Evolutionary conservation across 2,888 invertebrate genomes (phyloP), one percentile per base, ranked within the genome.

Genomic region (Dolomedes plantarius): DNA sequence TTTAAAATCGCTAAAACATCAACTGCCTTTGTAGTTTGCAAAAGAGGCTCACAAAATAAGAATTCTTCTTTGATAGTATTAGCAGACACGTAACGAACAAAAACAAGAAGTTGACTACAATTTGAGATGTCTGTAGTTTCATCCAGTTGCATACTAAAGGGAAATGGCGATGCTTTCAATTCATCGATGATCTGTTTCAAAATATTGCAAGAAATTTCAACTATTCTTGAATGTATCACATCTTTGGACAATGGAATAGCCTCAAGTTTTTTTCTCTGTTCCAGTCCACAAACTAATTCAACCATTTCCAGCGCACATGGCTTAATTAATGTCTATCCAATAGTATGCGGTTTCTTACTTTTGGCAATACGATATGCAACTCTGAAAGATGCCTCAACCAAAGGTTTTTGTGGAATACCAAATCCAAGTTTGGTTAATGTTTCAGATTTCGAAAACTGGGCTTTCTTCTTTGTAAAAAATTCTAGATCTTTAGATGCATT

Each of bases 71-170:
- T 83, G 76, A 83, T 76, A 69, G 71, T 68, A 71, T 83, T 72
- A 72, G 71, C 71, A 72, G 62, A 69, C 83, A 71, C 76, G 72
- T 83, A 83, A 69, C 36, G 71, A 76, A 83, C 76, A 76, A 83
- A 83, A 83, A 76, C 50, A 56, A 76, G 64, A 65, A 82, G 81
- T 71, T 81, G 67, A 74, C 71, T 67, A 81, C 28, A 71, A 73
- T 81, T 74, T 68, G 41, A 76, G 50, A 76, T 76, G 46, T 71
- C 65, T 93, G 93, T 89, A 92, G 93, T 41, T 92, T 93, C 78
- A 91, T 92, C 74, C 46, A 77, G 29, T 71, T 68, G 80, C 73
- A 80, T 80, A 80, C 80, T 80, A 69, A 79, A 87, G 82, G 75
- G 77, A 62, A 77, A 87, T 76, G 72, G 79, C 72, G 65, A 79